Evolutionary conservation across 1,140 invertebrate species (phyloP).

Genomic region (Phymorhynchus buccinoides): DNA sequence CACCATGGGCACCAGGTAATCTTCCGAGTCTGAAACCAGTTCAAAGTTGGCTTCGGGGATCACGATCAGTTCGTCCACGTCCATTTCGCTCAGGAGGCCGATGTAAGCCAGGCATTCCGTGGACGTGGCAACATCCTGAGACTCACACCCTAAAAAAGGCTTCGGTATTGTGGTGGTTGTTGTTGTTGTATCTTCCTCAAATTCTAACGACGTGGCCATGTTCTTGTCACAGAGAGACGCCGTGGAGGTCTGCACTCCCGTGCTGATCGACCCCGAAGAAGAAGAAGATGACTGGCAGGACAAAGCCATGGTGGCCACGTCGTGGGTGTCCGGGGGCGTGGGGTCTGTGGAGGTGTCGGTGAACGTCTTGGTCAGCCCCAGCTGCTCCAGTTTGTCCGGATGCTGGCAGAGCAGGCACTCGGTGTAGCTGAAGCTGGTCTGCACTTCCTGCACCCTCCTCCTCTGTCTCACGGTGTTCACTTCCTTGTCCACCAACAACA

Average conservation of each 20-base stretch:
- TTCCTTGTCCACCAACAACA: constrained; percentile 10
- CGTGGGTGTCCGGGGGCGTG: constrained; percentile 46
- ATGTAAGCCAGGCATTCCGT: constrained; percentile 69
- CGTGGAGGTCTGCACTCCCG: constrained; percentile 58
- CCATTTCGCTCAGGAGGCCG: constrained; percentile 67
- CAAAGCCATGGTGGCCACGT: constrained; percentile 64
- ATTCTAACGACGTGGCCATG: constrained; percentile 57
- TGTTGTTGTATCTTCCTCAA: constrained; percentile 43
- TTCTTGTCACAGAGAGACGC: constrained; percentile 58
- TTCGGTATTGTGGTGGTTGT: no score
- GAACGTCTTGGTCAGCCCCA: constrained; percentile 18
- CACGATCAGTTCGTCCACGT: constrained; percentile 67
- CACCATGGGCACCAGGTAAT: constrained; percentile 57
- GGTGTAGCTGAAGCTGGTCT: constrained; percentile 37
- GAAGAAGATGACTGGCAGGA: constrained; percentile 48
- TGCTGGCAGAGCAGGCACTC: constrained; percentile 44
- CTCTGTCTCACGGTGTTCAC: constrained; percentile 28
- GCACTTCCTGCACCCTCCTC: constrained; percentile 37
- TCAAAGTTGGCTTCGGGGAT: constrained; percentile 64
- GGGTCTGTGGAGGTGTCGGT: constrained; percentile 51
- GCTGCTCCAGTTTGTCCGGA: constrained; percentile 5
- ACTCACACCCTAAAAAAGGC: constrained; percentile 46
- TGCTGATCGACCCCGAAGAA: constrained; percentile 36
- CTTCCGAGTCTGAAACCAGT: constrained; percentile 46
- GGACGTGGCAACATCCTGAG: constrained; percentile 63